Base-by-base conservation (phyloP, 2,888 invertebrate genomes). In the Aphodius granarius region DNA sequence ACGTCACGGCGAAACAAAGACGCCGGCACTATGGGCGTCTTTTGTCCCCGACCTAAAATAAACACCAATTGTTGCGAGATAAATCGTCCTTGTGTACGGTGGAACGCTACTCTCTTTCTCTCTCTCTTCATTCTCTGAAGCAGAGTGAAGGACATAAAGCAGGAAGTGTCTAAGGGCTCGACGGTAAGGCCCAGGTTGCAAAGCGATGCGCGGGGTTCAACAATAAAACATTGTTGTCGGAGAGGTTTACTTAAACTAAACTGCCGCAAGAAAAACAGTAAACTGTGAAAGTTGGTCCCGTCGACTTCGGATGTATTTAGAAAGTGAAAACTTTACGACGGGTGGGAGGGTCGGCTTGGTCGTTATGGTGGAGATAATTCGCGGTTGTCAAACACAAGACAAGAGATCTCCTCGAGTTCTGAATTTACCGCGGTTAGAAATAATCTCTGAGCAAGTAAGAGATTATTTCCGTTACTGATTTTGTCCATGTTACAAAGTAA, bases 21-120 rank as follows among this genome's bases (percentile, higher is more conserved):
- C 43, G 43, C 43, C 43, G 43, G 13, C 43, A 43, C 43, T 43
- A 43, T 43, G 13, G 68, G 68, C 20, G 68, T 68, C 68, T 21
- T 68, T 68, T 68, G 20, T 20, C n/a, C 19, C 21, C 22, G n/a
- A 20, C n/a, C 68, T 20, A 68, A 68, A 68, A 68, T 68, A 68
- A 68, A 20, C 68, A 21, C 18, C 68, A 68, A 68, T 68, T 68
- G 68, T 68, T 22, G 19, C 68, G 68, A 68, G 68, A 68, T 68
- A 68, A 68, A 68, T 22, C 68, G 68, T 20, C 20, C 68, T 68
- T 68, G 43, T 43, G 43, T 43, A 43, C 43, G n/a, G n/a, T 43
- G 43, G 43, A n/a, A n/a, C n/a, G n/a, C n/a, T n/a, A n/a, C n/a
- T n/a, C 43, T 43, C 13, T 6, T 3, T 9, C 43, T 9, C 9